These are phyloP conservation scores for Dolichallabes microphthalmus DNA, from an alignment of 2,113 vertebrate genomes.

Conservation along the genomic window DNA sequence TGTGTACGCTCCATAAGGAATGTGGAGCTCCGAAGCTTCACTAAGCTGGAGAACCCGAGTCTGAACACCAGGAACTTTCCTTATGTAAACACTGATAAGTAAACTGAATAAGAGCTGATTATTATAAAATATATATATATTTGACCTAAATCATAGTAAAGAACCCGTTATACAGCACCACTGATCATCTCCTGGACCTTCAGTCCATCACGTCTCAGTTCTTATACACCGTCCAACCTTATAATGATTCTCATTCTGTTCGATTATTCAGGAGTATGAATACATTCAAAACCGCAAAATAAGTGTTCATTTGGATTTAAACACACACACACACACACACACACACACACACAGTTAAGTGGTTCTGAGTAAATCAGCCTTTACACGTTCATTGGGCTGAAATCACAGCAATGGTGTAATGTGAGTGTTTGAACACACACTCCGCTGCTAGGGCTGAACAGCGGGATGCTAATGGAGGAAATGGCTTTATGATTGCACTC, in stretches of 20 bases:
- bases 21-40: background rate
- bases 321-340: conserved; percentile 14
- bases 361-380: conserved; percentile 6
- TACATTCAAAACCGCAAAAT: background rate
- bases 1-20: background rate
- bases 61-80: background rate
- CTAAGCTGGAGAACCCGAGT: background rate
- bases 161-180: background rate
- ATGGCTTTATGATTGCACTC: conserved; percentile 29
- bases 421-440: conserved; percentile 23
- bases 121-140: background rate
- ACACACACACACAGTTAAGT: conserved; percentile 8
- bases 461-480: conserved; percentile 19
- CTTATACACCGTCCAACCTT: background rate
- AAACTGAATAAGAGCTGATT: background rate
- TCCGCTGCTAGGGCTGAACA: conserved; percentile 15
- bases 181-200: background rate
- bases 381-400: background rate
- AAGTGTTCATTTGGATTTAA: background rate
- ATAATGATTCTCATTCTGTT: background rate
- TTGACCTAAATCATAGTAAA: background rate
- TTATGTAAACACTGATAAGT: background rate
- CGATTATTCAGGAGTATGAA: background rate
- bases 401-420: conserved; percentile 9
- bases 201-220: background rate